Base-by-base conservation (phyloP, 2,797 vertebrate genomes). In the Muscicapa comitata region DNA sequence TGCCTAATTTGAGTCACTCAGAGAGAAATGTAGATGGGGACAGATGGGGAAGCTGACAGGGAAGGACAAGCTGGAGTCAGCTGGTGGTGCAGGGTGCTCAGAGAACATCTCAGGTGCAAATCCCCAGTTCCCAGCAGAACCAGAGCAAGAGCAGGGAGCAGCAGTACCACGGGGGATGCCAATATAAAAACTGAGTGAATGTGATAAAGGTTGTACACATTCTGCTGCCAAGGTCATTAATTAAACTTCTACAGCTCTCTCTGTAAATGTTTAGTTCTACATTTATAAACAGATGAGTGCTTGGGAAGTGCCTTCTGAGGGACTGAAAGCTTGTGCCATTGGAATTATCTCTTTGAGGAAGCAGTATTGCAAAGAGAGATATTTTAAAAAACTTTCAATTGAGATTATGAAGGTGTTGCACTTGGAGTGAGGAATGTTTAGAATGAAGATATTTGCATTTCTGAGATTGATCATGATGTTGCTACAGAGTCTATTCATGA, bases 301-400 rank as follows among this genome's bases (percentile, higher is more conserved):
- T 38, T 61, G 61, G 45, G 51, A 92, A 66, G 37, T 15, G 17
- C 0, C 3, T 55, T 38, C 51, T 45, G 48, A 79, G 45, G 38
- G 5, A 35, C 9, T 6, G 7, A n/a, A 35, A 31, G 31, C 11
- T 48, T 16, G 2, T 0, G 3, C 0, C 2, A n/a, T 1, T 23
- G 15, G 55, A 67, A 50, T 74, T 4, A 33, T 13, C 74, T 73
- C 7, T n/a, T 82, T 1, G 7, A 61, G 55, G 37, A 85, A 66
- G 48, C 0, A 17, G 17, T 17, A 50, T 19, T 58, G 37, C 11
- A 66, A 42, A 66, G 15, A 68, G 6, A 50, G 2, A n/a, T 0
- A 1, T n/a, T 58, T 73, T 2, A 29, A 78, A 80, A 68, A 70
- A 9, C 8, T 54, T 79, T 28, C 29, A 37, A 13, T 1, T 78